Conservation (phyloP, 2,113 vertebrate species). For the Oryzias woworae region DNA sequence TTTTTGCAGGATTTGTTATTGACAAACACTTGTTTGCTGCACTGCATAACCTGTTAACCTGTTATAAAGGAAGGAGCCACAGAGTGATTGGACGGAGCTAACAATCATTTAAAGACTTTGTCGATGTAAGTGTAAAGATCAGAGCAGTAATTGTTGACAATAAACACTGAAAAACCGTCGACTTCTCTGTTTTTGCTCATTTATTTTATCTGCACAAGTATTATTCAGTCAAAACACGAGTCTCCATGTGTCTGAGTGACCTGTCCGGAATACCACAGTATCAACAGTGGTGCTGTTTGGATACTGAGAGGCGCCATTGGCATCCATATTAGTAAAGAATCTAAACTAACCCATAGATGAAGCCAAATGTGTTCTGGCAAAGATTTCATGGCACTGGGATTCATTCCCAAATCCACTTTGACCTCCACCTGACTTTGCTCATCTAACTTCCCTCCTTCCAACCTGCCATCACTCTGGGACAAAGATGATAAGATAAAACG, state of each 20-base stretch:
- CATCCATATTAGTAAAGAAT: slow-evolving; percentile 7
- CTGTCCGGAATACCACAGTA: slow-evolving; percentile 46
- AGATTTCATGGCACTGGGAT: slow-evolving; percentile 33
- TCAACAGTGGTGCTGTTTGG: slow-evolving; percentile 27
- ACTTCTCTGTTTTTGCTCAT: slow-evolving; percentile 50
- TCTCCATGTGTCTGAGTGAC: slow-evolving; percentile 58
- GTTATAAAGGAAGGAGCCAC: slow-evolving; percentile 2
- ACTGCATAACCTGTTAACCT: not conserved
- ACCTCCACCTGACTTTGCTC: slow-evolving; percentile 59
- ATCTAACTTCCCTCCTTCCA: slow-evolving; percentile 26
- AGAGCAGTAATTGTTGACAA: slow-evolving; percentile 49
- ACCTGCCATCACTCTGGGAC: slow-evolving; percentile 33
- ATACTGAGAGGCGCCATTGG: slow-evolving; percentile 21
- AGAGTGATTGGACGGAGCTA: slow-evolving; percentile 34
- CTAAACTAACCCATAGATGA: slow-evolving; percentile 23
- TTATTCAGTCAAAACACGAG: slow-evolving; percentile 45
- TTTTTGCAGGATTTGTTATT: no score
- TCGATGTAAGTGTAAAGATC: slow-evolving; percentile 59
- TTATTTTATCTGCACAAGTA: slow-evolving; percentile 58
- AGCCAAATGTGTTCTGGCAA: slow-evolving; percentile 50
- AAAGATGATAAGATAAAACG: slow-evolving; percentile 37
- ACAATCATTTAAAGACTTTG: slow-evolving; percentile 53
- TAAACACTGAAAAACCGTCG: slow-evolving; percentile 49
- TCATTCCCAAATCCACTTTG: slow-evolving; percentile 47
- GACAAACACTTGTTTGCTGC: no score